Base-by-base conservation (phyloP, 2,797 vertebrate species). In the Chrosomus eos region DNA sequence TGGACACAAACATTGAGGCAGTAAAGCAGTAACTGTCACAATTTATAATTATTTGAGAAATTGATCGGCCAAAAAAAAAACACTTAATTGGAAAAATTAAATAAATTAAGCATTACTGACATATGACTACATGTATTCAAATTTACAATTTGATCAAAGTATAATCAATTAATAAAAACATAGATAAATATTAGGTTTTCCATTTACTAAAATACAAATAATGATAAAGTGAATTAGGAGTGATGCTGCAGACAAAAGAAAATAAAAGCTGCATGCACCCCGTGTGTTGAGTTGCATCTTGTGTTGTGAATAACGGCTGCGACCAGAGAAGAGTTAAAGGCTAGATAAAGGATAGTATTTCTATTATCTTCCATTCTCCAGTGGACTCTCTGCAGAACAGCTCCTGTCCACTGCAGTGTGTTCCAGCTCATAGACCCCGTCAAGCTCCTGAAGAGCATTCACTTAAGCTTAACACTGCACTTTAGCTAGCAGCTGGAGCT, bases 381-480 rank as follows among this genome's bases (percentile, higher is more conserved):
- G 71, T 19, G 21, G 51, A 33, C 80, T 36, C 43, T 51, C 31
- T 70, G 23, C 48, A 70, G 48, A 51, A 71, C 5, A 53, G 31
- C 31, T 81, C 33, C n/a, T 19, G 31, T 83, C 23, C 16, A 53
- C 45, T 55, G 31, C 62, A 67, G 31, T 75, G 55, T 48, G 70
- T 74, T 82, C 71, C 55, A 53, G 31, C 28, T 53, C 81, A 76
- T 19, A 53, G 72, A 51, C 40, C 11, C 16, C 13, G 40, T 73
- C 55, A 81, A 55, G 36, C 51, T 72, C 67, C 18, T 60, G 23
- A 75, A 66, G 71, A 38, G 62, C 33, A 18, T 68, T 36, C 26
- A 40, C 73, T 77, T 83, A 40, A 68, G 48, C 73, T 74, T 58
- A 67, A 66, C 73, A 77, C 60, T 77, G 51, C 36, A 76, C 72